phyloP scores from a whole-genome alignment of 2,113 vertebrate species.

The Mobula birostris region DNA sequence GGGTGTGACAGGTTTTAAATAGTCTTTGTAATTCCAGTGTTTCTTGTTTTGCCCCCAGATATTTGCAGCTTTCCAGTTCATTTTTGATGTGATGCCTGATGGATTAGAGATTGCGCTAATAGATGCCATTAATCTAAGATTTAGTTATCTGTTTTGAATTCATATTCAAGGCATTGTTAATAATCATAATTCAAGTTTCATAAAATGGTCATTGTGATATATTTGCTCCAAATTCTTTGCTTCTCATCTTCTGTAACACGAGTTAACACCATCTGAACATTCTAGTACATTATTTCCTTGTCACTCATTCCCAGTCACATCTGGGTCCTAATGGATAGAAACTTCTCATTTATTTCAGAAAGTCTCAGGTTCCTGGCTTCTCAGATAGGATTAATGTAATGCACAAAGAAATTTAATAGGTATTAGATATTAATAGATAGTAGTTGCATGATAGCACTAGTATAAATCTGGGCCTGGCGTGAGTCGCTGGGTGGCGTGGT shows the following conservation, averaged over 20 bases:
- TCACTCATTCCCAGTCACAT: neutral
- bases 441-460: too few species aligned
- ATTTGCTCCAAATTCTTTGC: neutral
- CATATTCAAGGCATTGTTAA: neutral
- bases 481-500: too few species aligned
- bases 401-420: neutral
- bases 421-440: too few species aligned
- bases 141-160: too few species aligned
- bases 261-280: neutral
- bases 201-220: neutral
- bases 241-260: neutral
- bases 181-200: neutral
- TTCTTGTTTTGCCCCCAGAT: neutral
- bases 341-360: neutral
- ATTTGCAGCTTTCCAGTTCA: neutral
- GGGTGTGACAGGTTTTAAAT: neutral
- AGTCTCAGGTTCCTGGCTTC: neutral
- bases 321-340: neutral
- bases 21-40: neutral
- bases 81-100: neutral
- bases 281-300: neutral
- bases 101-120: neutral
- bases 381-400: neutral
- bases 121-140: neutral
- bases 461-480: too few species aligned